These are phyloP conservation scores for Drosophila auraria DNA, from an alignment of 1,140 invertebrate species.

Conservation along the genomic window DNA sequence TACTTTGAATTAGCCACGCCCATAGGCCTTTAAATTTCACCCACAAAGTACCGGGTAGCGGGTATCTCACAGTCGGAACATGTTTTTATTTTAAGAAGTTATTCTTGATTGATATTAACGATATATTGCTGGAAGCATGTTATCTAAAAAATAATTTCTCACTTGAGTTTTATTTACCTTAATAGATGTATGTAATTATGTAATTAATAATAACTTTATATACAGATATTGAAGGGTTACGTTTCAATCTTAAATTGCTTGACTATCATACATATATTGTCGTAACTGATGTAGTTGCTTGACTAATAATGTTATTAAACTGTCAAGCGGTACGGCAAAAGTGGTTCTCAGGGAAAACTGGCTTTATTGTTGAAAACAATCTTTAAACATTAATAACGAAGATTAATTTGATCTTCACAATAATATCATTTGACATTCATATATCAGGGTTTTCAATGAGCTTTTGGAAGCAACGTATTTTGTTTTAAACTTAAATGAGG, in stretches of 20 bases:
- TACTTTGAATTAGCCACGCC: too few relatives aligned
- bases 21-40: too few relatives aligned
- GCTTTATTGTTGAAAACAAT: constrained; percentile 2
- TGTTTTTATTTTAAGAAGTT: neutral
- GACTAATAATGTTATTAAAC: constrained; percentile 40
- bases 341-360: constrained; percentile 36
- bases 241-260: constrained; percentile 7
- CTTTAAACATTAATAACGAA: constrained; percentile 9
- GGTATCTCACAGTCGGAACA: too few relatives aligned
- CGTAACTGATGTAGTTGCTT: constrained; percentile 17
- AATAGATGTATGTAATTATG: neutral
- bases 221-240: neutral
- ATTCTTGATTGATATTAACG: neutral
- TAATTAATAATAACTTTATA: neutral
- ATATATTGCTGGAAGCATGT: neutral
- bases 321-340: constrained; percentile 15
- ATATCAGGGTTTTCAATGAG: neutral
- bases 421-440: neutral
- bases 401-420: constrained; percentile 12
- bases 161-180: neutral
- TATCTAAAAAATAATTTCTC: too few relatives aligned
- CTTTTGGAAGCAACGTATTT: neutral
- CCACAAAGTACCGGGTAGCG: too few relatives aligned
- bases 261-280: neutral
- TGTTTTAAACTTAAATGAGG: too few relatives aligned